Base-by-base conservation (phyloP, 2,797 vertebrate genomes). In the Acipenser transmontanus region DNA sequence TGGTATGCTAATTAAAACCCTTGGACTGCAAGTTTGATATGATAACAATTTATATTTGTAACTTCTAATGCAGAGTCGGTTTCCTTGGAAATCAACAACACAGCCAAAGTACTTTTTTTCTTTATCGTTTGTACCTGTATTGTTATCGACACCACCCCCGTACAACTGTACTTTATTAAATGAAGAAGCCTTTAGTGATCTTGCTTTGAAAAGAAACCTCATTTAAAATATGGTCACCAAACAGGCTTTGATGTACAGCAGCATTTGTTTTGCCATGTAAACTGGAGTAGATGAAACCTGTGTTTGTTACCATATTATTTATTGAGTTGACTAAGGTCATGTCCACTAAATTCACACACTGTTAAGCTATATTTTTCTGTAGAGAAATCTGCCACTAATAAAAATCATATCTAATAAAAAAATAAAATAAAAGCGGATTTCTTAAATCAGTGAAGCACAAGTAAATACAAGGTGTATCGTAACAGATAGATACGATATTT, bases 1-100 rank as follows among this genome's bases (percentile, higher is more conserved):
- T 88, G 80, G 88, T 88, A 92, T 80, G 80, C 88, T 95, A 95
- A 96, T 95, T 94, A 90, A 90, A 92, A 94, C 92, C 87, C 92
- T 91, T 83, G 89, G 89, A 87, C 84, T 91, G 82, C 81, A 87
- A 81, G 87, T 90, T 83, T 87, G 86, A 93, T 93, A 89, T 87
- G 85, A 89, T 83, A 84, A 81, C 74, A 81, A 84, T 88, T 91
- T 87, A 87, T 86, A 85, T 82, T 82, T 81, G 78, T 82, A 79
- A 81, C 82, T 78, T 66, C 79, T 69, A 72, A 75, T 75, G 80
- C 77, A 72, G 79, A 82, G 82, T 72, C 74, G 47, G 57, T 81
- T 77, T 82, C 77, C 73, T 82, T 80, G 82, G 78, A 82, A 83
- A 81, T 79, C 80, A 71, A 76, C 81, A 84, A 80, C 87, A 76